These are phyloP conservation scores for Eclectus roratus DNA, from an alignment of 2,113 vertebrate genomes.

Conservation along the genomic window DNA sequence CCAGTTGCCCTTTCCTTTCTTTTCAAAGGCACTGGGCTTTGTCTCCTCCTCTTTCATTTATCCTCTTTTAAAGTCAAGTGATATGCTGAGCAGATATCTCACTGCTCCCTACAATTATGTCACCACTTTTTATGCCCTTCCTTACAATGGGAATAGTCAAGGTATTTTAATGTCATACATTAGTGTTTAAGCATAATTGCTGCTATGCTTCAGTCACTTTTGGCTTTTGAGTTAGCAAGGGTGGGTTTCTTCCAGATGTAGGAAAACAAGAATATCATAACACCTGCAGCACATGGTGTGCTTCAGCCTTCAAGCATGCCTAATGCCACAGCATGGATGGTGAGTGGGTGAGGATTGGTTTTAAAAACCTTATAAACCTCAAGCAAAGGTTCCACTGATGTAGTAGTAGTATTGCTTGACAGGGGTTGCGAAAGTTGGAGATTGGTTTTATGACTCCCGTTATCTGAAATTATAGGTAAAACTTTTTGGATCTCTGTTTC, in stretches of 20 bases:
- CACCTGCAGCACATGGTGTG: background rate
- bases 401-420: background rate
- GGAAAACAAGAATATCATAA: background rate
- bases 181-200: background rate
- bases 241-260: background rate
- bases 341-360: background rate
- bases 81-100: background rate
- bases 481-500: background rate
- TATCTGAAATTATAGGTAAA: background rate
- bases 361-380: background rate
- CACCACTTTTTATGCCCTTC: background rate
- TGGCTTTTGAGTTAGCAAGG: background rate
- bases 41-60: background rate
- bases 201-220: background rate
- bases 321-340: background rate
- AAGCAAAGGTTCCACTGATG: background rate
- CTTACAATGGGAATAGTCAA: background rate
- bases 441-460: background rate
- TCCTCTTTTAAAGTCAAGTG: background rate
- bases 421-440: background rate
- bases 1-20: background rate
- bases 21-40: background rate
- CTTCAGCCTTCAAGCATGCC: background rate
- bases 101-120: background rate
- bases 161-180: background rate